Percentiles rank a stretch among this genome's conserved stretches.
phyloP scores from a whole-genome alignment of 2,888 invertebrate species.

The Phyto melanocephala region DNA sequence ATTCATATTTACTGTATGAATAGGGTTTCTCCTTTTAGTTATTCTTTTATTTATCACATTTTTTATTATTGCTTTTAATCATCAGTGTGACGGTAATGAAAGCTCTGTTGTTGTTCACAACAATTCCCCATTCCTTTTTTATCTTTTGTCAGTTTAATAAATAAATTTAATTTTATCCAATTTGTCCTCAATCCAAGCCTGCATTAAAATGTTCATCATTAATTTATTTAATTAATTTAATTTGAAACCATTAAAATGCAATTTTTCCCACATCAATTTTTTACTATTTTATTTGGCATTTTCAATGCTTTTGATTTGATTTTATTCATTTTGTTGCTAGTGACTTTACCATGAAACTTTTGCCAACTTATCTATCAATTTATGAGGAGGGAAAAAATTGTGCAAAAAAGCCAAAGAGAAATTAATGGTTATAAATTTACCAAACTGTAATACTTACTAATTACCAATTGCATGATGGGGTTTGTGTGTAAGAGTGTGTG shows the following conservation, averaged over 20 bases:
- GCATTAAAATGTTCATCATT: background rate
- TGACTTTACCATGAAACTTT: constrained; percentile 20
- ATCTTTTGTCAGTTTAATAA: background rate
- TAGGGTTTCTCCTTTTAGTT: no score
- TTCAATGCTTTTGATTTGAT: background rate
- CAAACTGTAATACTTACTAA: constrained; percentile 49
- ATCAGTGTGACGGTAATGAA: no score
- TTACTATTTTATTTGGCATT: background rate
- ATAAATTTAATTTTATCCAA: background rate
- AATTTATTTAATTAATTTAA: constrained; percentile 24
- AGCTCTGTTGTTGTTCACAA: no score
- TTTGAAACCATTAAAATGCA: constrained; percentile 10
- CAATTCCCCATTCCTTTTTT: no score
- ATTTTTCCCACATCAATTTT: constrained; percentile 6
- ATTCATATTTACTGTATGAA: no score
- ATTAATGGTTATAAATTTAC: constrained; percentile 49
- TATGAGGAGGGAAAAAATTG: constrained; percentile 6
- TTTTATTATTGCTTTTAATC: no score
- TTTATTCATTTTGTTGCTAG: background rate
- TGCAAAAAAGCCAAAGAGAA: background rate
- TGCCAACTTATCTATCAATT: constrained; percentile 58
- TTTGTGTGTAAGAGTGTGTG: background rate
- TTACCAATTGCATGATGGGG: constrained; percentile 54
- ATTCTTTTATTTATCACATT: no score
- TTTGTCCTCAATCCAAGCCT: background rate